These are phyloP conservation scores for Gryllus longicercus DNA, from an alignment of 2,888 invertebrate species.

Conservation along the genomic window DNA sequence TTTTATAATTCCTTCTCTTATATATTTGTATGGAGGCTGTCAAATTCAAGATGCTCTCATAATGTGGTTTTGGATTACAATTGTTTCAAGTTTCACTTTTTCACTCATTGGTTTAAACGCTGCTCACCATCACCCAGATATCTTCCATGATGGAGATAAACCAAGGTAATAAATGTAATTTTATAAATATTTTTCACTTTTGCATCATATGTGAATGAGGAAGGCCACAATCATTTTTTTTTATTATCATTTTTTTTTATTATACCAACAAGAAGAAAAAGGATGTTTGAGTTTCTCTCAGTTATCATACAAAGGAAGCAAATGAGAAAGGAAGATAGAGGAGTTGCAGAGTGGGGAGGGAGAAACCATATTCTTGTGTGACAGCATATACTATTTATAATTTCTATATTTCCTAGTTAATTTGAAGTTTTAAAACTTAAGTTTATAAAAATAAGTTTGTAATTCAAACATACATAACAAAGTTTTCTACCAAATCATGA, in stretches of 20 bases:
- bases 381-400: too few species aligned
- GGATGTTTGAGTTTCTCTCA: too few species aligned
- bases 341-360: too few species aligned
- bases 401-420: neutral
- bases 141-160: constrained; percentile 75
- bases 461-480: neutral
- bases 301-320: too few species aligned
- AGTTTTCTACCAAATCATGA: too few species aligned
- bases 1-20: constrained; percentile 35
- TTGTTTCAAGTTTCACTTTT: constrained; percentile 60
- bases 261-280: too few species aligned
- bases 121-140: constrained; percentile 75
- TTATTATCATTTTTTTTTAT: too few species aligned
- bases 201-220: too few species aligned
- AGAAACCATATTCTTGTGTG: too few species aligned
- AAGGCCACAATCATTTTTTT: too few species aligned
- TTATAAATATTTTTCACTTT: too few species aligned
- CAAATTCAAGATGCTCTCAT: constrained; percentile 45
- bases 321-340: too few species aligned
- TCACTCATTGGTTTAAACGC: constrained; percentile 65
- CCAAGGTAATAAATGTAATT: constrained; percentile 47
- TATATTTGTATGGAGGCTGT: constrained; percentile 35
- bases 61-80: constrained; percentile 56
- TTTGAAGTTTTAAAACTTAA: neutral
- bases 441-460: neutral